Evolutionary conservation across 2,113 vertebrate genomes (phyloP).

Genomic region (Casuarius casuarius): DNA sequence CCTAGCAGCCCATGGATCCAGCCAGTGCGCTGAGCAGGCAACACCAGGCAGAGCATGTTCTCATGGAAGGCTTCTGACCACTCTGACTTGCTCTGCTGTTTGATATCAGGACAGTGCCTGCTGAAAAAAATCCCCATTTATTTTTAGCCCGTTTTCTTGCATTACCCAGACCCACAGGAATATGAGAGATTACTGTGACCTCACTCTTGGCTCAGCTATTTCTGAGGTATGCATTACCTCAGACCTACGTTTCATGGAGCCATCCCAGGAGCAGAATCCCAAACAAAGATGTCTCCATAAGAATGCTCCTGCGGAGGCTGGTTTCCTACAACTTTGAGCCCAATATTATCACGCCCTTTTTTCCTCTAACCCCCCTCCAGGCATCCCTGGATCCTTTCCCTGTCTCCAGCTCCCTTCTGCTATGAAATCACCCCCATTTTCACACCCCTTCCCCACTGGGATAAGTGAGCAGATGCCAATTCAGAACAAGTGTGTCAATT

Average conservation of each 20-base stretch:
- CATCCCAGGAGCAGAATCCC: neutral
- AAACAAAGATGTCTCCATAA: neutral
- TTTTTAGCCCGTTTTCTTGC: neutral
- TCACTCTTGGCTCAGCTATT: neutral
- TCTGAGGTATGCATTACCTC: neutral
- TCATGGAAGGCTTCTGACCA: neutral
- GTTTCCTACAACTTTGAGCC: neutral
- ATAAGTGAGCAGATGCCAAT: neutral
- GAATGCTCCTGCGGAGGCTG: accelerated
- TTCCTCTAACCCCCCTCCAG: neutral
- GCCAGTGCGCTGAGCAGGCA: accelerated
- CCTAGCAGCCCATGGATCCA: neutral
- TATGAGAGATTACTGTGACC: accelerated
- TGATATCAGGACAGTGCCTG: neutral
- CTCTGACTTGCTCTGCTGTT: neutral
- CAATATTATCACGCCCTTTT: neutral
- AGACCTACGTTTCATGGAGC: neutral
- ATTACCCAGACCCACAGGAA: neutral
- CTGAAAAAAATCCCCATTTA: neutral
- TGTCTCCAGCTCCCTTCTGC: neutral
- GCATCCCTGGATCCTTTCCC: neutral
- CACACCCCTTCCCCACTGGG: neutral
- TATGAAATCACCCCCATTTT: neutral
- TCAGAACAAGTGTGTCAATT: neutral
- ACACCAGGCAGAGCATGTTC: neutral